These are phyloP conservation scores for Oriolus oriolus DNA, from an alignment of 2,113 vertebrate genomes.

Conservation along the genomic window DNA sequence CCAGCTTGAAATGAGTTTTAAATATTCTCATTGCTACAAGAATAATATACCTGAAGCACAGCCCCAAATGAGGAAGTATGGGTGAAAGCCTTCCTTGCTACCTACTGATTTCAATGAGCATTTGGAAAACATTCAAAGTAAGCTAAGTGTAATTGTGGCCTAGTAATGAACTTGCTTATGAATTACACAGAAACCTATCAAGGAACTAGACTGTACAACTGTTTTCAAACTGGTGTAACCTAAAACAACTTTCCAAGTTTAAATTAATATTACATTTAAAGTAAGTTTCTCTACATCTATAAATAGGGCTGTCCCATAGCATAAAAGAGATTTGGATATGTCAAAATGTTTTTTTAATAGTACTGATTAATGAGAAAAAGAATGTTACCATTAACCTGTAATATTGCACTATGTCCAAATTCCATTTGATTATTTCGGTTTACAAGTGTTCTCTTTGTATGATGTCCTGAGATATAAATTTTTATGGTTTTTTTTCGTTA, in stretches of 20 bases:
- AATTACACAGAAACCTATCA: background rate
- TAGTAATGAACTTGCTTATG: background rate
- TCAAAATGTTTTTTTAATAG: background rate
- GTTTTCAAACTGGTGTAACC: background rate
- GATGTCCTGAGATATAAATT: background rate
- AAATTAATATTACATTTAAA: background rate
- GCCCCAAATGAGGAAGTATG: background rate
- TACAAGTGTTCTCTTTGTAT: background rate
- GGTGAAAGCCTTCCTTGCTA: background rate
- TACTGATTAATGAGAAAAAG: background rate
- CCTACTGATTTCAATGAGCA: background rate
- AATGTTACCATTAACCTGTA: background rate
- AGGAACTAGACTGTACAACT: background rate
- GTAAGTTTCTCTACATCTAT: background rate
- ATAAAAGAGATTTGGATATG: background rate
- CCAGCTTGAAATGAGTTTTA: background rate
- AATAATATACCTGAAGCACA: background rate
- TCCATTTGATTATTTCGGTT: background rate
- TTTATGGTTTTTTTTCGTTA: background rate
- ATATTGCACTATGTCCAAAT: background rate
- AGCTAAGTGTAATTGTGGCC: background rate
- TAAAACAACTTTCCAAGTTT: background rate
- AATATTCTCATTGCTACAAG: background rate
- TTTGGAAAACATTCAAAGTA: background rate
- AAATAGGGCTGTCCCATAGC: background rate